Base-by-base conservation (phyloP, 2,888 invertebrate species). In the Zaprionus bogoriensis region DNA sequence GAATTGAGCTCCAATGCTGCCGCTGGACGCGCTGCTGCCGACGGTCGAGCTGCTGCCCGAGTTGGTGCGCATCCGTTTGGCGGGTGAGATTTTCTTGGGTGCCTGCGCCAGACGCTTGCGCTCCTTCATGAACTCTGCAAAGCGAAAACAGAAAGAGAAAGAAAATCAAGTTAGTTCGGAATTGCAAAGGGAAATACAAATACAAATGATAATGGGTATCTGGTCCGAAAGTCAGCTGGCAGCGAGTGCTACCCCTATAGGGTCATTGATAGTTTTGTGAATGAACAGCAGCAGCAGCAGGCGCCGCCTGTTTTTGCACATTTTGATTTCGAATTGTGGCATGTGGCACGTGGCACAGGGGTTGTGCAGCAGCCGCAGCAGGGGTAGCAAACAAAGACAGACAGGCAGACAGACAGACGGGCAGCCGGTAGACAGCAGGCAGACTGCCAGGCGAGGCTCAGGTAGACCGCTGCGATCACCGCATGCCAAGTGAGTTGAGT, bases 111-210 rank as follows among this genome's bases (percentile, higher is more conserved):
- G 87, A 28, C 91, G 90, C 77, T 91, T 91, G 68, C 91, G 91
- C 77, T 91, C 91, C 77, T 91, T 91, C 90, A 91, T 90, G 75
- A 90, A 91, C 75, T 91, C 91, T 91, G 85, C 27, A 90, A 89
- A 58, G 51, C 32, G 51, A 20, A 48, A 6, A 36, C 32, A 7
- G 22, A 23, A 58, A 52, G 38, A 53, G 23, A 48, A 6, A 36
- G 38, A 7, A 27, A 23, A 57, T 7, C 28, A 10, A 42, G 25
- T 72, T 53, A 65, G 73, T 53, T 52, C n/a, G n/a, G n/a, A 71
- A 54, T 46, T 27, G 27, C 27, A 27, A 1, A 5, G 2, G 17
- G 3, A 36, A 6, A 41, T 36, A 60, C 61, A 70, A 51, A 46
- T 36, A 36, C 32, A 12, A 36, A 36, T 36, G 17, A 36, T 17